Evolutionary conservation across 2,113 vertebrate genomes (phyloP), one percentile per base, ranked within the genome.

Genomic region (Dicrurus megarhynchus): DNA sequence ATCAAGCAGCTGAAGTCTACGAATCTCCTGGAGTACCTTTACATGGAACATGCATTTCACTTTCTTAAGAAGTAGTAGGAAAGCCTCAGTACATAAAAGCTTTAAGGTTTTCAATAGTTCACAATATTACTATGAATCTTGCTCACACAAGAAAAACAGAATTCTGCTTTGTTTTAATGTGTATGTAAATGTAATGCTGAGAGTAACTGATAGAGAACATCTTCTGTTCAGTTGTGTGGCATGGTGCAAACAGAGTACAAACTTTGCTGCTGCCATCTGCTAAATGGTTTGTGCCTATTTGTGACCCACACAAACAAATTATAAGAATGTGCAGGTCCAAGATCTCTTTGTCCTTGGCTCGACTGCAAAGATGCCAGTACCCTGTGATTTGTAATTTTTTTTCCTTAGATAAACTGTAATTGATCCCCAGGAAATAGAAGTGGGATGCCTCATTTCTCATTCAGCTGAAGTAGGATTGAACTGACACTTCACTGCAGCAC

Each of bases 311-410:
- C 23, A 35, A 82, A 83, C 60, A 89, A 90, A 80, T 85, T 23
- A 17, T 2, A 57, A 67, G 20, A 91, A 53, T 1, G 57, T 2
- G 14, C 39, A 73, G 27, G 55, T 92, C 83, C 71, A 86, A 80
- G 64, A 77, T 39, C 42, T 65, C 2, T 78, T 92, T 94, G 93
- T 92, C 80, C 90, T 97, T 93, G 83, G 73, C 89, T 77, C 4
- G 1, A 61, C 63, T 77, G 56, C 50, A 69, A 80, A 88, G 57
- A 65, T 46, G 30, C 30, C 71, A 95, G 53, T 23, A 47, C 41
- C 26, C 21, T 59, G 30, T 67, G 57, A 94, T 80, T 39, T 84
- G 68, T 35, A 55, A 44, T 55, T 89, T 55, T 56, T 42, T 73
- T n/a, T 26, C 68, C 42, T 67, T 7, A 6, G 64, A 64, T 44